These are phyloP conservation scores for Ricordea florida DNA, from an alignment of 92 coral and sea anemone species.

Conservation along the genomic window DNA sequence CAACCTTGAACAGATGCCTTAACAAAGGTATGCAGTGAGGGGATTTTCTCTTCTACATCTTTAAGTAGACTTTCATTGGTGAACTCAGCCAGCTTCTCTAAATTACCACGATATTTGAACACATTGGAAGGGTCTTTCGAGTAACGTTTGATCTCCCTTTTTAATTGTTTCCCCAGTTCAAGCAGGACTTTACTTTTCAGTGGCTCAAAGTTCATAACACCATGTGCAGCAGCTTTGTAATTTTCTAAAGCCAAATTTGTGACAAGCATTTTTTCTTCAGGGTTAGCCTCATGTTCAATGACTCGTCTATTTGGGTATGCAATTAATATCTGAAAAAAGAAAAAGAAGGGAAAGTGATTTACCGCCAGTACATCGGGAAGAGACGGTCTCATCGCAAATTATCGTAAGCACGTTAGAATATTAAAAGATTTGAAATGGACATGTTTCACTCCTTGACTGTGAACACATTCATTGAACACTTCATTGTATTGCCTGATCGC, in stretches of 20 bases:
- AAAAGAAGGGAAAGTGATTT: background rate
- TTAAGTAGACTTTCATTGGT: background rate
- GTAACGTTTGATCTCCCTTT: constrained; percentile 23
- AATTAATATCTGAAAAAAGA: background rate
- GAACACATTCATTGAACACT: no score
- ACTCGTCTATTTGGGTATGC: background rate
- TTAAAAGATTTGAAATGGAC: no score
- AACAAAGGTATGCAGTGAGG: constrained; percentile 6
- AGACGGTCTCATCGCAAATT: background rate
- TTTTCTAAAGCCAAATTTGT: constrained; percentile 13
- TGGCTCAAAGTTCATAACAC: constrained; percentile 15
- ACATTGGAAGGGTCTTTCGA: constrained; percentile 19
- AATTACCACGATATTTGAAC: background rate
- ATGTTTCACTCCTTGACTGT: no score
- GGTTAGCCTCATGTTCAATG: background rate
- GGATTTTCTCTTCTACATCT: background rate
- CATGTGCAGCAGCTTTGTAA: constrained; percentile 3
- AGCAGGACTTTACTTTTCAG: constrained; percentile 6
- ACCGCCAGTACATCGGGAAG: background rate
- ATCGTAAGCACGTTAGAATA: background rate
- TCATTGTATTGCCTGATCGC: no score
- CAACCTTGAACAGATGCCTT: constrained; percentile 1
- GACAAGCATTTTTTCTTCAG: constrained; percentile 20
- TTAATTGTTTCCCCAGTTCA: constrained; percentile 2
- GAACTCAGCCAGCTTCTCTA: constrained; percentile 24